Conservation (phyloP, 2,797 vertebrate genomes). For the Coregonus ussuriensis region DNA sequence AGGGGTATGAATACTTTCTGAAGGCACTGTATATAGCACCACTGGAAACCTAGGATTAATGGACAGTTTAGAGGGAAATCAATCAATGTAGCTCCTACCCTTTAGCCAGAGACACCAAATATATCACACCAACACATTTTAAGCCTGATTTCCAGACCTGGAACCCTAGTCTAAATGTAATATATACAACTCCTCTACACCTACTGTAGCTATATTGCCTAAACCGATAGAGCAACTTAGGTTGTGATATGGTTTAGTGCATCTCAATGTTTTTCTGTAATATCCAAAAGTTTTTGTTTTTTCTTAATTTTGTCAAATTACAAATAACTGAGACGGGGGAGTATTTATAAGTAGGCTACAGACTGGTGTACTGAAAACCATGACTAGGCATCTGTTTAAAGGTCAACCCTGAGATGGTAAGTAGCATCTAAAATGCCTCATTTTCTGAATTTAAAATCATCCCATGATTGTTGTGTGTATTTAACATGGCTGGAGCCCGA, state of each 20-base stretch:
- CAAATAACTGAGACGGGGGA: background rate
- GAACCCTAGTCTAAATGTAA: background rate
- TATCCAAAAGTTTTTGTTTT: background rate
- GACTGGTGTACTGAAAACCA: background rate
- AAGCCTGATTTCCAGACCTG: conserved; percentile 6
- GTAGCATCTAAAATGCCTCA: background rate
- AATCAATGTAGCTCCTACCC: conserved; percentile 12
- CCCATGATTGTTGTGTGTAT: background rate
- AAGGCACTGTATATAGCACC: conserved; percentile 1
- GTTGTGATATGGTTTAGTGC: background rate
- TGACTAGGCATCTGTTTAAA: background rate
- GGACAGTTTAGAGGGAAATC: conserved; percentile 11
- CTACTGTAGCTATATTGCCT: background rate
- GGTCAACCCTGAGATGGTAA: background rate
- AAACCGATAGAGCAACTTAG: background rate
- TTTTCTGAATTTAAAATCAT: background rate
- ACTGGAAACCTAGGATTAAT: conserved; percentile 19
- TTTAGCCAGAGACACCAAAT: conserved; percentile 22
- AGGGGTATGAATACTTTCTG: no score
- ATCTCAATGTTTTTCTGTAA: background rate
- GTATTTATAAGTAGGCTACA: background rate
- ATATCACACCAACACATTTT: conserved; percentile 19
- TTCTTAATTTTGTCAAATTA: background rate
- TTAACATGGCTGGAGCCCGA: background rate
- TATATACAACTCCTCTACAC: background rate